phyloP scores from a whole-genome alignment of 2,113 vertebrate species.

The Thunnus maccoyii region DNA sequence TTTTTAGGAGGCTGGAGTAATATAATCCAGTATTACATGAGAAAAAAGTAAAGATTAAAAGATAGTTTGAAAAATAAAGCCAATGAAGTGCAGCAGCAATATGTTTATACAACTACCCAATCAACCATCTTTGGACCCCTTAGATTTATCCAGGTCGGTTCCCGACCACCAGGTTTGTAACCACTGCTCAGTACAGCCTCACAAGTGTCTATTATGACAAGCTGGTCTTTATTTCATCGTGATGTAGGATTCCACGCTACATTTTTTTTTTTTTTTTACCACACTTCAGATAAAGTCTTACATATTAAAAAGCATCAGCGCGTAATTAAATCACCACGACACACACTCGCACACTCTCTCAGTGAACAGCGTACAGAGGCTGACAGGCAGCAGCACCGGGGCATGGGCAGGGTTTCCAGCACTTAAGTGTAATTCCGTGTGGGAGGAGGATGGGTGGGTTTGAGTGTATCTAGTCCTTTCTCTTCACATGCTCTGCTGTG shows the following conservation, averaged over 20 bases:
- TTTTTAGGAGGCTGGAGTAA: too few species aligned
- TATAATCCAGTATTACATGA: too few species aligned
- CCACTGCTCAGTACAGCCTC: neutral
- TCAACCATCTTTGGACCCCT: neutral
- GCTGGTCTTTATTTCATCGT: neutral
- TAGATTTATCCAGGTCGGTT: neutral
- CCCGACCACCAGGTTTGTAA: neutral
- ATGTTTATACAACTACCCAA: neutral
- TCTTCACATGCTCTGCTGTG: conserved; percentile 66
- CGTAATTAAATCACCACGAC: conserved; percentile 12
- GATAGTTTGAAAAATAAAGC: neutral
- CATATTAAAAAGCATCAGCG: conserved; percentile 1
- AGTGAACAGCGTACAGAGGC: conserved; percentile 16
- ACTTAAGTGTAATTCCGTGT: conserved; percentile 67
- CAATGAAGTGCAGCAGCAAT: too few species aligned
- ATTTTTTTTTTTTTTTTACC: neutral
- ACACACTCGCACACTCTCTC: neutral
- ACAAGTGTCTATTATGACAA: neutral
- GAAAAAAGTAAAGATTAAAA: neutral
- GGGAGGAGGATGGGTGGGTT: conserved; percentile 79
- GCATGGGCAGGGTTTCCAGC: conserved; percentile 62
- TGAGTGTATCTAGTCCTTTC: conserved; percentile 66
- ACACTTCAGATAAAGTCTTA: neutral
- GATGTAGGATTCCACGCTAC: neutral
- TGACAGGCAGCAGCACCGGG: conserved; percentile 43